Percentiles rank a stretch among this genome's conserved stretches.
Conservation (phyloP, 2,888 invertebrate genomes). For the Ophion slaviceki region DNA sequence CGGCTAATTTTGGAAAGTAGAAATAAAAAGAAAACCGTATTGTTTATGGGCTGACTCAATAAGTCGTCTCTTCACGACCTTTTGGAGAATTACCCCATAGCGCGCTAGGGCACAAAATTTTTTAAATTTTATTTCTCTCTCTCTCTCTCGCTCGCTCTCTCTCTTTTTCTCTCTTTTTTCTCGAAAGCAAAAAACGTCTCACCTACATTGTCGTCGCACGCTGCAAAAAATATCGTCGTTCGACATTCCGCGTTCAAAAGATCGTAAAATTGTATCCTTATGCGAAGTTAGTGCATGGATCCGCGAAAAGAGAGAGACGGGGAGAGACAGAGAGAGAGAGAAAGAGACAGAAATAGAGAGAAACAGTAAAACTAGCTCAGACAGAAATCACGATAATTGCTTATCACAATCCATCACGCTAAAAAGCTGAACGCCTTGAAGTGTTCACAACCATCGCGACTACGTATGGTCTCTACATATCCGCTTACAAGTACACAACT, state of each 20-base stretch:
- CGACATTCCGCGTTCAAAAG: slow-evolving; percentile 52
- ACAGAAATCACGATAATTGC: slow-evolving; percentile 49
- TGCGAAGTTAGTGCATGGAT: slow-evolving; percentile 42
- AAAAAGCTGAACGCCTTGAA: slow-evolving; percentile 37
- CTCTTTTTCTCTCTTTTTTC: not conserved
- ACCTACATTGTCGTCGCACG: slow-evolving; percentile 18
- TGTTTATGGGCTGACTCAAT: no score
- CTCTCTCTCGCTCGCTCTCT: no score
- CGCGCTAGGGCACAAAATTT: no score
- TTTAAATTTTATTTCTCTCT: no score
- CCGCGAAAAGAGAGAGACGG: not conserved
- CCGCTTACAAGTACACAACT: not conserved
- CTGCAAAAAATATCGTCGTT: slow-evolving; percentile 12
- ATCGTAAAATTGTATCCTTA: slow-evolving; percentile 49
- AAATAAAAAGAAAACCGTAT: no score
- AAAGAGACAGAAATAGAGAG: not conserved
- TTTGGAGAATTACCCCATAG: no score
- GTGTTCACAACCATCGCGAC: not conserved
- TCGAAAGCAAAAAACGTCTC: slow-evolving; percentile 10
- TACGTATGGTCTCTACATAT: not conserved
- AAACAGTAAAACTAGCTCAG: slow-evolving; percentile 1
- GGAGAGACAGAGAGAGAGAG: not conserved
- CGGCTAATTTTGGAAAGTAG: no score
- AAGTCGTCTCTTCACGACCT: no score
- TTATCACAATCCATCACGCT: slow-evolving; percentile 30